These are phyloP conservation scores for Hanleya hanleyi DNA, from an alignment of 2,888 invertebrate genomes.

Conservation along the genomic window DNA sequence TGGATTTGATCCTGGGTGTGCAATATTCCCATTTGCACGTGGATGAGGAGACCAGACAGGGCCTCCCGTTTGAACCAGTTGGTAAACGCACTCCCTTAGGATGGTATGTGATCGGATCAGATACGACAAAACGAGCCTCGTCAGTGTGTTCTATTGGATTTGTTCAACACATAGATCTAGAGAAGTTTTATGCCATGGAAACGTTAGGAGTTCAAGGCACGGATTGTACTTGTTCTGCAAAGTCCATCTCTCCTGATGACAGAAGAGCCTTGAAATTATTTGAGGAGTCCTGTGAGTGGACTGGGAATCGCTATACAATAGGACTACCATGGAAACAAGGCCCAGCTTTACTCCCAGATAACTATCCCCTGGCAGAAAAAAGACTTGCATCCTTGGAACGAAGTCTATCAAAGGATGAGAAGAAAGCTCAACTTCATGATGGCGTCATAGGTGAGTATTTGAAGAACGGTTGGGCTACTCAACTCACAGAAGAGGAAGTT, in stretches of 20 bases:
- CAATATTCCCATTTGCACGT: no score
- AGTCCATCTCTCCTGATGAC: background rate
- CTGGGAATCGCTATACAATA: background rate
- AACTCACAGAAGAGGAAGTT: slow-evolving; percentile 3
- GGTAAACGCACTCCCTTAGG: slow-evolving; percentile 19
- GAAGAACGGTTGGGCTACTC: background rate
- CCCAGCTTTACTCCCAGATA: background rate
- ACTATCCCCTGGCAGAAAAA: slow-evolving; percentile 13
- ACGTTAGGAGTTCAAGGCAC: slow-evolving; percentile 10
- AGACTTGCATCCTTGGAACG: slow-evolving; percentile 5
- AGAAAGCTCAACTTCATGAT: slow-evolving; percentile 10
- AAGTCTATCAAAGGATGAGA: background rate
- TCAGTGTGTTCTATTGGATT: slow-evolving; percentile 9
- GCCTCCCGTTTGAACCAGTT: slow-evolving; percentile 18
- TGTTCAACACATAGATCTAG: slow-evolving; percentile 14
- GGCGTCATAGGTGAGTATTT: slow-evolving; percentile 3
- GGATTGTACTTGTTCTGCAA: background rate
- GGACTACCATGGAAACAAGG: slow-evolving; percentile 23
- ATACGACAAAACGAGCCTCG: background rate
- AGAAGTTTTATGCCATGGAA: slow-evolving; percentile 20
- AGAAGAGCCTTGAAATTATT: background rate
- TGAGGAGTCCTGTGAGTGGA: background rate
- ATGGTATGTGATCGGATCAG: slow-evolving; percentile 21
- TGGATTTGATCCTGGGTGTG: no score
- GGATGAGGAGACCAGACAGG: no score